A percentile compares a stretch with the other conserved stretches of the same genome.
phyloP scores from a whole-genome alignment of 2,797 vertebrate genomes.

The Rhincodon typus region DNA sequence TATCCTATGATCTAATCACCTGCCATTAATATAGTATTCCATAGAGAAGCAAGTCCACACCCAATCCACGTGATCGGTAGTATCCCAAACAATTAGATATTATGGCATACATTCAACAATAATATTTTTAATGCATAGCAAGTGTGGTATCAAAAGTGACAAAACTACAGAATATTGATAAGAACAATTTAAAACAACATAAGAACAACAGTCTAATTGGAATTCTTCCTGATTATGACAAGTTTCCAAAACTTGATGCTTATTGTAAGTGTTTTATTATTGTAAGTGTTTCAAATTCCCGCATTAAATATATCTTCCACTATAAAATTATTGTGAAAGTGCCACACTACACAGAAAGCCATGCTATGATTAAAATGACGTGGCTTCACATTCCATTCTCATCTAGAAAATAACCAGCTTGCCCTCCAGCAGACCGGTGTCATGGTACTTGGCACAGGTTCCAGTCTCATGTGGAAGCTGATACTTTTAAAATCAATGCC shows the following conservation, averaged over 20 bases:
- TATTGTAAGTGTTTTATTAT: background rate
- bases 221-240: background rate
- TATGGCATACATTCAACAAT: background rate
- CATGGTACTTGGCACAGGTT: background rate
- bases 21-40: constrained; percentile 20
- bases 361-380: background rate
- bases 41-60: background rate
- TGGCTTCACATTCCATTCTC: background rate
- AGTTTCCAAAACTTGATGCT: background rate
- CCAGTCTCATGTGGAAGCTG: background rate
- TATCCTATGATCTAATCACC: constrained; percentile 1
- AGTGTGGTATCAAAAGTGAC: background rate
- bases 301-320: background rate
- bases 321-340: background rate
- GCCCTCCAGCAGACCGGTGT: constrained; percentile 6
- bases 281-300: background rate
- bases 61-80: background rate
- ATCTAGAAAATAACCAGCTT: background rate
- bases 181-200: background rate
- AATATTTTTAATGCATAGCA: background rate
- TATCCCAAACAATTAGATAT: background rate
- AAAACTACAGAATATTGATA: background rate
- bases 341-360: background rate
- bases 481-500: constrained; percentile 32
- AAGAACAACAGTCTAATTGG: background rate